phyloP scores from a whole-genome alignment of 2,888 invertebrate species.

The Synanthedon andrenaeformis region DNA sequence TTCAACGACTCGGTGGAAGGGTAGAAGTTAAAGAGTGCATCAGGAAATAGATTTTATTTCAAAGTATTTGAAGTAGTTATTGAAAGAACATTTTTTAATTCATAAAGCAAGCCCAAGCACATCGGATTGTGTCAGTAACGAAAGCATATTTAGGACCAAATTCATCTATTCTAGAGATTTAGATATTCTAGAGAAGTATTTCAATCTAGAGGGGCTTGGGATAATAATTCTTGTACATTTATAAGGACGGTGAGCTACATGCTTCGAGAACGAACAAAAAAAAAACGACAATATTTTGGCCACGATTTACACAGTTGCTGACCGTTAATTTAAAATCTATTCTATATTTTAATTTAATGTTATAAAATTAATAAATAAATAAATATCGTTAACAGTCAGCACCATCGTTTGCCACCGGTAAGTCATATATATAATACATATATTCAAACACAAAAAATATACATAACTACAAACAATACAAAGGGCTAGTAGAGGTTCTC shows the following conservation, averaged over 20 bases:
- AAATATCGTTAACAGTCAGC: slow-evolving; percentile 57
- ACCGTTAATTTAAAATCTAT: slow-evolving; percentile 41
- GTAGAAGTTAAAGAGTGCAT: slow-evolving; percentile 1
- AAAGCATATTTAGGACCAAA: slow-evolving; percentile 47
- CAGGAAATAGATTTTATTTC: neutral
- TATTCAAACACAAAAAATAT: slow-evolving; percentile 43
- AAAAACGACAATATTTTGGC: slow-evolving; percentile 23
- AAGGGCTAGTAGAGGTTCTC: slow-evolving; percentile 56
- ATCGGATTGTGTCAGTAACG: slow-evolving; percentile 41
- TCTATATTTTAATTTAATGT: slow-evolving; percentile 1
- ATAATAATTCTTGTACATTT: slow-evolving; percentile 17
- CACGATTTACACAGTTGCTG: slow-evolving; percentile 39
- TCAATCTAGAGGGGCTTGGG: slow-evolving; percentile 33
- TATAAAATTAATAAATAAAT: neutral
- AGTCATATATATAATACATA: slow-evolving; percentile 5
- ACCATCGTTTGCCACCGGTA: slow-evolving; percentile 31
- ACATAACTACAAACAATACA: slow-evolving; percentile 66
- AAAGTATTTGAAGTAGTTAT: neutral
- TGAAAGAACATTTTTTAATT: slow-evolving; percentile 32
- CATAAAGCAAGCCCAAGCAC: slow-evolving; percentile 67
- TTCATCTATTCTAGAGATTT: slow-evolving; percentile 44
- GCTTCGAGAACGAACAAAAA: slow-evolving; percentile 41
- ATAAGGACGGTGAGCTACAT: slow-evolving; percentile 51
- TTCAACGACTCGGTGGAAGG: no score
- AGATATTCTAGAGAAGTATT: slow-evolving; percentile 42